phyloP scores from a whole-genome alignment of 1,140 invertebrate genomes.

The Eciton burchellii region DNA sequence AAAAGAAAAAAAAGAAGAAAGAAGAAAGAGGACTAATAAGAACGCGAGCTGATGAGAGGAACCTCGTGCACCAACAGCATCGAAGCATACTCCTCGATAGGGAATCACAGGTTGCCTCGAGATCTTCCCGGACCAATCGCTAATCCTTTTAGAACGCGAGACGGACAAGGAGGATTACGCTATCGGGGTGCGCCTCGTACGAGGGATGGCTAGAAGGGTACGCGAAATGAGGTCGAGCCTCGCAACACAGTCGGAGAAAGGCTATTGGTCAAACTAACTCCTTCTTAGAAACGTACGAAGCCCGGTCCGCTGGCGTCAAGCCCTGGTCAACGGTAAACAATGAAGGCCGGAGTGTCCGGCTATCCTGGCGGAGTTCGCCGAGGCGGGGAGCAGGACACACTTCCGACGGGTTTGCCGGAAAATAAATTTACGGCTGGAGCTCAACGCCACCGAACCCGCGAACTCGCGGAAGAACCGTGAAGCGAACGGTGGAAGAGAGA shows the following conservation, averaged over 20 bases:
- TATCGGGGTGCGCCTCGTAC: constrained; percentile 17
- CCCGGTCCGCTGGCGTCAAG: constrained; percentile 35
- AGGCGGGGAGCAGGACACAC: constrained; percentile 64
- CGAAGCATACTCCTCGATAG: constrained; percentile 6
- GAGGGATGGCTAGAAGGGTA: constrained; percentile 67
- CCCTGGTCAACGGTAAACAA: constrained; percentile 78
- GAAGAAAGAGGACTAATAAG: too few species aligned
- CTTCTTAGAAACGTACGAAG: constrained; percentile 56
- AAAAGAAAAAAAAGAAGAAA: too few species aligned
- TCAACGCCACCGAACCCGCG: constrained; percentile 48
- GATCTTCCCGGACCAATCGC: constrained; percentile 28
- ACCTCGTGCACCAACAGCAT: not conserved
- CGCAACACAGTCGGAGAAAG: constrained; percentile 55
- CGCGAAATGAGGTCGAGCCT: constrained; percentile 65
- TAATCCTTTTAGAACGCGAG: constrained; percentile 47
- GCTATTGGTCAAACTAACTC: constrained; percentile 68
- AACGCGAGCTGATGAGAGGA: not conserved
- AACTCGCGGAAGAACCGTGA: constrained; percentile 38
- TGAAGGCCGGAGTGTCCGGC: constrained; percentile 80
- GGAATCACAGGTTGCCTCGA: constrained; percentile 23
- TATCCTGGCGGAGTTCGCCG: constrained; percentile 60
- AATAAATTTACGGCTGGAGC: constrained; percentile 82
- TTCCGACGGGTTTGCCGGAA: constrained; percentile 71
- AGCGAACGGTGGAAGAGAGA: constrained; percentile 61
- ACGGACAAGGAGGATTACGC: constrained; percentile 40